phyloP scores from a whole-genome alignment of 1,140 invertebrate genomes.

The Drosophila arawakana region DNA sequence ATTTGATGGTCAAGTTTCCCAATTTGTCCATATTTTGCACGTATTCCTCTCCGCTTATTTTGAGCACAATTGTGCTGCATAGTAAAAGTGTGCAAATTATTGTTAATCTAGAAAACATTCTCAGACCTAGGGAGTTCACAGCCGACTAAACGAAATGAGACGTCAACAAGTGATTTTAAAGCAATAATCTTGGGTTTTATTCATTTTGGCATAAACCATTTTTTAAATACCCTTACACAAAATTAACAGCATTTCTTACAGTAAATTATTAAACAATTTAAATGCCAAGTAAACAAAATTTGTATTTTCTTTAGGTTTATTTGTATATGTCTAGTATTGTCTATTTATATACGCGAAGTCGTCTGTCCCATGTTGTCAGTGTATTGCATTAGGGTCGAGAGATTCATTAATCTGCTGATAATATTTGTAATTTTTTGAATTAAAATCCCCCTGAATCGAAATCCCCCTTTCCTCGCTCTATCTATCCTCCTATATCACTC shows the following conservation, averaged over 20 bases:
- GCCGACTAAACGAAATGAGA: constrained; percentile 1
- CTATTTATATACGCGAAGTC: too few relatives aligned
- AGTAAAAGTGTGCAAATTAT: neutral
- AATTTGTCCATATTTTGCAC: neutral
- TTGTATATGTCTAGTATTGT: too few relatives aligned
- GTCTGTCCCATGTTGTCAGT: too few relatives aligned
- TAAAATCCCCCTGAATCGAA: neutral
- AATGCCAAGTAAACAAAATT: too few relatives aligned
- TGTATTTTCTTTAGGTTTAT: too few relatives aligned
- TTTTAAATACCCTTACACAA: neutral
- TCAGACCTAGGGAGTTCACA: neutral
- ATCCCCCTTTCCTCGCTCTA: neutral
- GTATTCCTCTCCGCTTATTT: neutral
- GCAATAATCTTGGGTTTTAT: neutral
- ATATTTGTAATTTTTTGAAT: neutral
- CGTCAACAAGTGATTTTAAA: neutral
- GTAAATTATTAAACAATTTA: too few relatives aligned
- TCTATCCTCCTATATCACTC: neutral
- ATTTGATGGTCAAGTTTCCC: constrained; percentile 9
- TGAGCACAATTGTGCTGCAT: neutral
- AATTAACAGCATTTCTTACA: neutral
- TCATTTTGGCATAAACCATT: neutral
- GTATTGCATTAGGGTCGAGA: too few relatives aligned
- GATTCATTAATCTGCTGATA: neutral
- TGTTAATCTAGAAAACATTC: constrained; percentile 1